Evolutionary conservation across 2,113 vertebrate genomes (phyloP).

Genomic region (Pseudorasbora parva): DNA sequence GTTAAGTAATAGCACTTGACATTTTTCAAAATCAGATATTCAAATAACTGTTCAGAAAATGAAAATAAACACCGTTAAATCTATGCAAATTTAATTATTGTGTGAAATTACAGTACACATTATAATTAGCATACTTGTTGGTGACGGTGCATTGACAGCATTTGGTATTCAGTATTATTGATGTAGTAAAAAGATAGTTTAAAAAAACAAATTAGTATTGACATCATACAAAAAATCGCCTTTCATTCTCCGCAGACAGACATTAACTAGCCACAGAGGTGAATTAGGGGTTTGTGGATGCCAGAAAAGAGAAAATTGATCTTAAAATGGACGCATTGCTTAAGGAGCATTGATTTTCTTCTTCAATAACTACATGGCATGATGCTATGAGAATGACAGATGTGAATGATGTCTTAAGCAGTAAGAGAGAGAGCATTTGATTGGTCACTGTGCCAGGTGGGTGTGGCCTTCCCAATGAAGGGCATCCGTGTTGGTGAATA

Average conservation of each 20-base stretch:
- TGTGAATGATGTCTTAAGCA: constrained; percentile 6
- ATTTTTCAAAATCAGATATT: neutral
- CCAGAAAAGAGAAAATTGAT: constrained; percentile 46
- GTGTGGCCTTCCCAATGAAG: constrained; percentile 38
- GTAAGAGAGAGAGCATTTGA: neutral
- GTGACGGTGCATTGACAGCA: neutral
- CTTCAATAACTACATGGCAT: constrained; percentile 42
- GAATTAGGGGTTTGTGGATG: constrained; percentile 17
- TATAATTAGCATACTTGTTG: neutral
- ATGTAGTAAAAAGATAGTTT: neutral
- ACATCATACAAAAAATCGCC: neutral
- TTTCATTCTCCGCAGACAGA: neutral
- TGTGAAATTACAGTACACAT: neutral
- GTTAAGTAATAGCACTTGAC: neutral
- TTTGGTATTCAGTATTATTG: neutral
- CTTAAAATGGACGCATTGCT: constrained; percentile 43
- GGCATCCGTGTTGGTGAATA: neutral
- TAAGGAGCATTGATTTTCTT: constrained; percentile 55
- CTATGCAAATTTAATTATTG: neutral
- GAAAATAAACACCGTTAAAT: neutral
- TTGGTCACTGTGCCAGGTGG: constrained; percentile 17
- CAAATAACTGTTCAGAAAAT: neutral
- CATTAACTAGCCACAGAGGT: neutral
- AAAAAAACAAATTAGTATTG: neutral
- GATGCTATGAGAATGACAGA: constrained; percentile 18